These are phyloP conservation scores for Pachycephala philippinensis DNA, from an alignment of 2,113 vertebrate species.

Conservation along the genomic window DNA sequence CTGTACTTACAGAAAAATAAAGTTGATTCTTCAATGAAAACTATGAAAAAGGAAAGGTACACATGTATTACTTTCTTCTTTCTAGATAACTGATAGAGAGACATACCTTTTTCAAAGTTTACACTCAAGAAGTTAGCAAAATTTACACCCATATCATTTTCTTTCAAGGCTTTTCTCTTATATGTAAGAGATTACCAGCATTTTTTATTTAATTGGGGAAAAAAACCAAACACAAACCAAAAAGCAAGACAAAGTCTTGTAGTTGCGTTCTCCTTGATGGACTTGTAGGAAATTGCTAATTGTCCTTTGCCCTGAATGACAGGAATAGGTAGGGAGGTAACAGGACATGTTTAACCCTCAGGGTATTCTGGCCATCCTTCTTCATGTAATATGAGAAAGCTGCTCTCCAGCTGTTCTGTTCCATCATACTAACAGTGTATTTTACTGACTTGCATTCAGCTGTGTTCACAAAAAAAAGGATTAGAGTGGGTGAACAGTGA, in stretches of 20 bases:
- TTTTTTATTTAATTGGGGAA: background rate
- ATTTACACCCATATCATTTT: background rate
- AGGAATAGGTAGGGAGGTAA: background rate
- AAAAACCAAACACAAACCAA: background rate
- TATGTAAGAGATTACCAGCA: background rate
- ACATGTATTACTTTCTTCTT: background rate
- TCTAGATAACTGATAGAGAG: background rate
- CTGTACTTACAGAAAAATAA: background rate
- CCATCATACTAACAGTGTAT: background rate
- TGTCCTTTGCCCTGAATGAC: constrained; percentile 32
- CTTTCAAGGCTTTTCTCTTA: background rate
- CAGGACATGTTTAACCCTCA: constrained; percentile 7
- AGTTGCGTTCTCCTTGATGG: background rate
- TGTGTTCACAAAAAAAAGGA: background rate
- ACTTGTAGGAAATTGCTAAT: constrained; percentile 29
- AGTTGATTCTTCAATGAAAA: background rate
- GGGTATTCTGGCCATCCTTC: constrained; percentile 1
- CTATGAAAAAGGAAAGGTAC: background rate
- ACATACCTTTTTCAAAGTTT: background rate
- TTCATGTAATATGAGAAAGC: constrained; percentile 10
- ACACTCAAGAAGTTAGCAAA: background rate
- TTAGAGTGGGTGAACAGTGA: background rate
- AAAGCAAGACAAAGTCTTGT: background rate
- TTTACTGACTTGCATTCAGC: background rate
- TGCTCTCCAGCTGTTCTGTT: constrained; percentile 27